Evolutionary conservation across 2,888 invertebrate species (phyloP).

Genomic region (Dicyrtoma fusca): DNA sequence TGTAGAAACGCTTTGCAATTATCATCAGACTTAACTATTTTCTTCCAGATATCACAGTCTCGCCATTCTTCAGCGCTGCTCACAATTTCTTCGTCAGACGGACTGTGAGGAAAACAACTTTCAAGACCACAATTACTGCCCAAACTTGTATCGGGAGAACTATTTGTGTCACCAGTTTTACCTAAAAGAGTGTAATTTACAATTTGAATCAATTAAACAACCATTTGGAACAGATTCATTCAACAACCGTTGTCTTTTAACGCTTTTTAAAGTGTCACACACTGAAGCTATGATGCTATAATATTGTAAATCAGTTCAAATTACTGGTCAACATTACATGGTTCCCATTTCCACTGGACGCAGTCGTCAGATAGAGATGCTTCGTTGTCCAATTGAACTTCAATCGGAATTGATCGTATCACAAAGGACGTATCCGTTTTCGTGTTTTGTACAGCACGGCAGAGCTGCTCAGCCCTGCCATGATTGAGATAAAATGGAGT

Average conservation of each 20-base stretch:
- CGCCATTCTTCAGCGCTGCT: not conserved
- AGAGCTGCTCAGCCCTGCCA: slow-evolving; percentile 1
- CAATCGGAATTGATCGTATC: not conserved
- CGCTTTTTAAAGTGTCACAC: no score
- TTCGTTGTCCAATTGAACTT: not conserved
- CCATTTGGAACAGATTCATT: not conserved
- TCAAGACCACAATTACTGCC: not conserved
- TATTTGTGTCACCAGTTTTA: not conserved
- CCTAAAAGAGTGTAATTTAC: no score
- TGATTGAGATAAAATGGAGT: not conserved
- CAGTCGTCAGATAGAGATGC: not conserved
- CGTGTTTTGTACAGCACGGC: slow-evolving; percentile 1
- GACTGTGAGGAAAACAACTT: slow-evolving; percentile 2
- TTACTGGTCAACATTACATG: not conserved
- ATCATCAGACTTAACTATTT: not conserved
- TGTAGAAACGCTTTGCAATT: not conserved
- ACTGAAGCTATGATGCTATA: no score
- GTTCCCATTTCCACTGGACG: slow-evolving; percentile 12
- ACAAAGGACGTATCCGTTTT: not conserved
- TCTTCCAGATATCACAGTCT: slow-evolving; percentile 3
- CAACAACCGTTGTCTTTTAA: no score
- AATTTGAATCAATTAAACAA: no score
- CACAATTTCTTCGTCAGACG: not conserved
- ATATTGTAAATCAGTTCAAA: not conserved
- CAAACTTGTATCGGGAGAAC: not conserved